Evolutionary conservation across 1,140 invertebrate genomes (phyloP).

Genomic region (Drosophila parvula): DNA sequence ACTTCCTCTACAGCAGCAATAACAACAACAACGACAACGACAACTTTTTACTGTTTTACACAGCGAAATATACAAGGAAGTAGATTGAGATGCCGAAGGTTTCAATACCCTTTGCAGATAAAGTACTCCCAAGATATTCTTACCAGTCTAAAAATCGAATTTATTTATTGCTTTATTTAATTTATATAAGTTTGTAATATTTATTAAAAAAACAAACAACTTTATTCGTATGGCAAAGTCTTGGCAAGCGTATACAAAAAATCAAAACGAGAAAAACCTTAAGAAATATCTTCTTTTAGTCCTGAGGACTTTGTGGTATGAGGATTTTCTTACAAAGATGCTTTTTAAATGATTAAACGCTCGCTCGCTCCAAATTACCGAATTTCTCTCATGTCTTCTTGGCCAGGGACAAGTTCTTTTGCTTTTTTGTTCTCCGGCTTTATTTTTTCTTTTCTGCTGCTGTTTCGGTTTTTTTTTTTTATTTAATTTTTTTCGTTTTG

Average conservation of each 20-base stretch:
- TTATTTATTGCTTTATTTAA: background rate
- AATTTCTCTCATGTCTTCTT: conserved; percentile 51
- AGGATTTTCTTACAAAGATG: conserved; percentile 62
- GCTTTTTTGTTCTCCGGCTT: conserved; percentile 1
- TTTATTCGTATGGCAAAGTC: background rate
- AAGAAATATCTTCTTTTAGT: conserved; percentile 11
- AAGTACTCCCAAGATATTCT: background rate
- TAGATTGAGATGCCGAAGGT: background rate
- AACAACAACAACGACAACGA: conserved; percentile 11
- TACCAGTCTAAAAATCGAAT: background rate
- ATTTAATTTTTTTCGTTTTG: conserved; percentile 14
- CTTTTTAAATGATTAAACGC: conserved; percentile 80
- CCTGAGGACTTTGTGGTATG: background rate
- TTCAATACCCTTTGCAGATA: background rate
- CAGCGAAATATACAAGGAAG: background rate
- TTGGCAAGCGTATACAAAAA: background rate
- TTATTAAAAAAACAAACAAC: background rate
- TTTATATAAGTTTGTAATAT: background rate
- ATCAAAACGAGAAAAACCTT: background rate
- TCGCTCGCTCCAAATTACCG: conserved; percentile 35
- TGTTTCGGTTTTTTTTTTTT: conserved; percentile 20
- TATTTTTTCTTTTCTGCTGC: conserved; percentile 4
- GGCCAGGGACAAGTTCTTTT: conserved; percentile 46
- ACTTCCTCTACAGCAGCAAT: conserved; percentile 16
- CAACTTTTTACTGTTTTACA: conserved; percentile 37